Evolutionary conservation across 2,888 invertebrate species (phyloP), one percentile per base, ranked within the genome.

Genomic region (Pyrrhia umbra): DNA sequence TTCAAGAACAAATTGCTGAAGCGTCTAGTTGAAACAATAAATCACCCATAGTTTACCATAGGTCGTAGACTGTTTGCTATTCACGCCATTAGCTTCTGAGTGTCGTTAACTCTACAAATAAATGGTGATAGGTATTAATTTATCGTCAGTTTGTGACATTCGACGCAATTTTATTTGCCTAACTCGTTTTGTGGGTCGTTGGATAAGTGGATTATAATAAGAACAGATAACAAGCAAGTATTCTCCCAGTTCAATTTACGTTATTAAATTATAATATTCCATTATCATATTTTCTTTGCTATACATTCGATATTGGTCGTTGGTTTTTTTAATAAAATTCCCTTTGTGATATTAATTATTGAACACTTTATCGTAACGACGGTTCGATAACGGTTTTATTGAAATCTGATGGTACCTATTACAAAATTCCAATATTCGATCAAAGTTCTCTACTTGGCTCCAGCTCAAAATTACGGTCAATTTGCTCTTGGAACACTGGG

Each of bases 61-160:
- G 57, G 50, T 51, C 47, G 42, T 54, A 54, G 45, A 61, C 65
- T 68, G 55, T 70, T 77, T 76, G 60, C 70, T 70, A 79, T 76
- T 69, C 79, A 76, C 73, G 64, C 70, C 75, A 75, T 78, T 77
- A 75, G 68, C 68, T 56, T 63, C 61, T 76, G 62, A 47, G 60
- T 51, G 64, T 78, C 75, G 46, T 23, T 69, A 47, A 45, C 69
- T 45, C 25, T 47, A 65, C 62, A 69, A 66, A 63, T 58, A 51
- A 40, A 56, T 34, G 43, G 39, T 60, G 50, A 58, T 69, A 57
- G 39, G 43, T 51, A 61, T 70, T 56, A 61, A 56, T 66, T 66
- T 59, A 75, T 59, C 39, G 45, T 34, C 50, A 66, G 34, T 58
- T 68, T 40, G 64, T 72, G 74, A 54, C 42, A 62, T 57, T 56